Evolutionary conservation across 2,113 vertebrate genomes (phyloP), one percentile per base, ranked within the genome.

Genomic region (Arvicanthis niloticus): DNA sequence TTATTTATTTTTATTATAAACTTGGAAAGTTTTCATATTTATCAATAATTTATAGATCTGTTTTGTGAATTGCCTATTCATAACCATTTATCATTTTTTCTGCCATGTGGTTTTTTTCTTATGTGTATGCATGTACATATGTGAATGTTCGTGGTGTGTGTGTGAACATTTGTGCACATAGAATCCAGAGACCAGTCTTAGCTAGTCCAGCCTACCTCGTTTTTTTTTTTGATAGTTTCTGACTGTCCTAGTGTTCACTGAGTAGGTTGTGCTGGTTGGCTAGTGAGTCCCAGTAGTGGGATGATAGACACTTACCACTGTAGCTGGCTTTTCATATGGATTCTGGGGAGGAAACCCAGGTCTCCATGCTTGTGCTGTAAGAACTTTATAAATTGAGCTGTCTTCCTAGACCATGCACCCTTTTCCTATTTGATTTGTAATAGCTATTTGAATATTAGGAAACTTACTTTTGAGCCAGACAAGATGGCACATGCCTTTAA

Each of bases 21-120:
- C 82, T 96, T 80, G 70, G 15, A 42, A n/a, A 85, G 22, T 89
- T 97, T 85, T 82, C 31, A 37, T 29, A 37, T 42, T 96, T 94
- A 65, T 53, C 62, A 84, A 21, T 22, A 94, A 12, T 40, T 88
- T 94, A 37, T 92, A 88, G 65, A 29, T 94, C 5, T 91, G 78
- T 84, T 93, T 31, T 92, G 7, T 89, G 31, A 60, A 70, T 96
- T 93, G 37, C 4, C 29, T 93, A 1, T 78, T 85, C 58, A 37
- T 91, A 37, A 5, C 7, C 22, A 73, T 80, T 82, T 81, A 80
- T 87, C 92, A 15, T 92, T 92, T 81, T 85, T 80, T 94, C 84
- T 88, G 17, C 88, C 80, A n/a, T 85, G 0, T 80, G 13, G 53
- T 85, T 15, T 68, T 96, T 89, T 93, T 80, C 51, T 19, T 93